Percentiles rank a stretch among this genome's conserved stretches.
phyloP scores from a whole-genome alignment of 2,888 invertebrate genomes.

The Acleris literana region DNA sequence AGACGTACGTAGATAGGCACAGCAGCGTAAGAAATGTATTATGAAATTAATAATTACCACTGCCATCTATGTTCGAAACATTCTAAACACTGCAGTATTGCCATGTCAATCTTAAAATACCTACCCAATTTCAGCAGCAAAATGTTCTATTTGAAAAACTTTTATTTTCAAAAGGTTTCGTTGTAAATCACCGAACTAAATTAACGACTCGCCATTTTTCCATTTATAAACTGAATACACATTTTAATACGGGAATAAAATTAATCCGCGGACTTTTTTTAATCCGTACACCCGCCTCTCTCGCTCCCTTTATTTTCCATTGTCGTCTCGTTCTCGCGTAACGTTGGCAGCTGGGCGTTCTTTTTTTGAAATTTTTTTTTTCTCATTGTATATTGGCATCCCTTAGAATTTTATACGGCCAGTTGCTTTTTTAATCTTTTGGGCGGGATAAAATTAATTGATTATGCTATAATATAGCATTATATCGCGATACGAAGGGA shows the following conservation, averaged over 20 bases:
- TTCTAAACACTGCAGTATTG: not conserved
- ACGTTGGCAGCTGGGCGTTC: slow-evolving; percentile 77
- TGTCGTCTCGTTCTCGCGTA: slow-evolving; percentile 52
- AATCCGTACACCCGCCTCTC: slow-evolving; percentile 47
- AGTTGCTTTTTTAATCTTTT: slow-evolving; percentile 75
- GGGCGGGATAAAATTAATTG: slow-evolving; percentile 38
- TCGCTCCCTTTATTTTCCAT: slow-evolving; percentile 53
- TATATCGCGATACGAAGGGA: slow-evolving; percentile 28
- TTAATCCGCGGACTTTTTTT: slow-evolving; percentile 65
- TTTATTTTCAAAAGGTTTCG: slow-evolving; percentile 44
- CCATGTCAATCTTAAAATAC: not conserved
- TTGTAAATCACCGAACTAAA: slow-evolving; percentile 63
- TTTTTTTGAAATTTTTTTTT: slow-evolving; percentile 67
- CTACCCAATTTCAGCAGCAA: not conserved
- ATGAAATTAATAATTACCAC: too few species aligned
- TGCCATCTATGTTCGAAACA: not conserved
- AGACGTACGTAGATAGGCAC: too few species aligned
- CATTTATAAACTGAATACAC: slow-evolving; percentile 64
- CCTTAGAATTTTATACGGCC: slow-evolving; percentile 71
- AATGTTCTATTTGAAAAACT: slow-evolving; percentile 15
- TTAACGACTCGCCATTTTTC: slow-evolving; percentile 64
- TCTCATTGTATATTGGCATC: slow-evolving; percentile 65
- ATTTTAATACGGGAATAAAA: slow-evolving; percentile 73
- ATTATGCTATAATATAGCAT: slow-evolving; percentile 36
- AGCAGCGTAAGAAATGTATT: too few species aligned